A percentile compares a stretch with the other conserved stretches of the same genome.
Evolutionary conservation across 2,113 vertebrate species (phyloP).

Genomic region (Ibidorhyncha struthersii): DNA sequence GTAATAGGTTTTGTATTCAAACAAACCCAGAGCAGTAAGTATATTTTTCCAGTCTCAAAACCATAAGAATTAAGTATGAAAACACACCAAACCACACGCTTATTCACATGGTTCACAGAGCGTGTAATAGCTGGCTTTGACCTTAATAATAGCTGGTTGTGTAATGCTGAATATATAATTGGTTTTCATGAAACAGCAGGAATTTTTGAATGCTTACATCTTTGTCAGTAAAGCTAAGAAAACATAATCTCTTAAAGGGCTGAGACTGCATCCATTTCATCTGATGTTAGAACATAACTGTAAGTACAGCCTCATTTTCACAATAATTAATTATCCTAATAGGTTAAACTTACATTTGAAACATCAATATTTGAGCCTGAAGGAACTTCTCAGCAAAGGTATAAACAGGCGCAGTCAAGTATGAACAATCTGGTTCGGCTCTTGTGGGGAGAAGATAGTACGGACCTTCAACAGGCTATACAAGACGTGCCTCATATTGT

Average conservation of each 20-base stretch:
- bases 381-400: slow-evolving; percentile 43
- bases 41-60: slow-evolving; percentile 34
- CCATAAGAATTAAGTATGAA: slow-evolving; percentile 19
- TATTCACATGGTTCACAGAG: slow-evolving; percentile 10
- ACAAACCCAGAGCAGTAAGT: background rate
- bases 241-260: background rate
- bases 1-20: background rate
- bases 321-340: slow-evolving; percentile 4
- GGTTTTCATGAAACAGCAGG: slow-evolving; percentile 14
- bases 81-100: slow-evolving; percentile 47
- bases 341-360: slow-evolving; percentile 95
- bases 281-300: background rate
- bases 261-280: background rate
- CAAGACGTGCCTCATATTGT: slow-evolving; percentile 82
- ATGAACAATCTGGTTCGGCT: slow-evolving; percentile 85
- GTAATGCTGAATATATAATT: background rate
- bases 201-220: slow-evolving; percentile 4
- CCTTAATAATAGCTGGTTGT: slow-evolving; percentile 8
- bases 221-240: background rate
- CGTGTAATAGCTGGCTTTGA: slow-evolving; percentile 45
- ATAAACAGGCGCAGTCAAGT: slow-evolving; percentile 56
- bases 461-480: slow-evolving; percentile 76
- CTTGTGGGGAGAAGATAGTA: slow-evolving; percentile 84
- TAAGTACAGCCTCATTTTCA: background rate
- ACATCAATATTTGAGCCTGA: slow-evolving; percentile 71